Conservation (phyloP, 2,797 vertebrate genomes). For the Xenentodon cancila region DNA sequence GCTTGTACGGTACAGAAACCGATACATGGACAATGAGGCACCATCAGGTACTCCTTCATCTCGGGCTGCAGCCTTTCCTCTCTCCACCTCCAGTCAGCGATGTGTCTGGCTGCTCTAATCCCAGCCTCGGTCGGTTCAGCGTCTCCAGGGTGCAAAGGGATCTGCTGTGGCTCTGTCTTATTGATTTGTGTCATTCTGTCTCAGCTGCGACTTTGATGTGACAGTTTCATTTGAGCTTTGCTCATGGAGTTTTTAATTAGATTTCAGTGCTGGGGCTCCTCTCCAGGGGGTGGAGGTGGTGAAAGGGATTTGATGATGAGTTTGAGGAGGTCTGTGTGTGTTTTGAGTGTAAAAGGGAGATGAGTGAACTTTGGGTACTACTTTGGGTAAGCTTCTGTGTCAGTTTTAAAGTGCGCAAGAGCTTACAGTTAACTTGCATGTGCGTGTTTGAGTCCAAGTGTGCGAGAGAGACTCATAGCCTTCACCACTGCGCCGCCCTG, state of each 20-base stretch:
- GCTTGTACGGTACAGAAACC: too few relatives aligned
- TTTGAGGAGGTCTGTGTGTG: constrained; percentile 19
- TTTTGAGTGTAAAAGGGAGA: constrained; percentile 4
- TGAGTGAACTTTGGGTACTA: constrained; percentile 27
- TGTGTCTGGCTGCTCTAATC: constrained; percentile 36
- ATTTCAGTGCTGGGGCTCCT: constrained; percentile 52
- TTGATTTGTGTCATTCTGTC: constrained; percentile 72
- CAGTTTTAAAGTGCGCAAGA: constrained; percentile 9
- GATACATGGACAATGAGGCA: too few relatives aligned
- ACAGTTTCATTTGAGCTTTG: constrained; percentile 68
- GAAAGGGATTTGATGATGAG: constrained; percentile 55
- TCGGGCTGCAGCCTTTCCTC: constrained; percentile 6
- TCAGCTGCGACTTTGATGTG: constrained; percentile 67
- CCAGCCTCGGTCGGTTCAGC: constrained; percentile 25
- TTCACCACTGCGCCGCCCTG: constrained; percentile 34
- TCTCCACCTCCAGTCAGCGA: constrained; percentile 16
- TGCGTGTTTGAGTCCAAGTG: constrained; percentile 14
- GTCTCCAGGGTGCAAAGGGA: constrained; percentile 45
- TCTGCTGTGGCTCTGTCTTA: constrained; percentile 55
- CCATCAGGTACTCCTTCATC: not conserved
- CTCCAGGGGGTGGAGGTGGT: constrained; percentile 52
- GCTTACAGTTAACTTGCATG: constrained; percentile 9
- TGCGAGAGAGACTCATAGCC: constrained; percentile 39
- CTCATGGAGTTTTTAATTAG: constrained; percentile 71
- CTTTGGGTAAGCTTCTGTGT: constrained; percentile 9